Evolutionary conservation across 1,140 invertebrate species (phyloP).

Genomic region (Zaprionus kolodkinae): DNA sequence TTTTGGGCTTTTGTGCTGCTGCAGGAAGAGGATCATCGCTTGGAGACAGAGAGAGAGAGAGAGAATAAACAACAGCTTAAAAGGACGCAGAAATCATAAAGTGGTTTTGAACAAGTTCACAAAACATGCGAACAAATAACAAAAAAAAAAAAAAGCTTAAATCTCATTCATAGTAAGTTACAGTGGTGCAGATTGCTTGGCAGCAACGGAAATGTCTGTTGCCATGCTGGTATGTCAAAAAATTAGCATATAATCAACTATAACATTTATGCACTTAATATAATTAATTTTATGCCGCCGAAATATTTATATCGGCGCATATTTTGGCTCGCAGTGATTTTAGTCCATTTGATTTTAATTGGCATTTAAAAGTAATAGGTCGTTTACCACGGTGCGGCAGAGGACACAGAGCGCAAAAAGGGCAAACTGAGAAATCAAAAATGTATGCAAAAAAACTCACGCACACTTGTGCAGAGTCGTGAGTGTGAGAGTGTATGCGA

Average conservation of each 20-base stretch:
- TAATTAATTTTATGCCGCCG: neutral
- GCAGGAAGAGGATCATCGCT: slow-evolving; percentile 73
- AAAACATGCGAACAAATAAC: slow-evolving; percentile 48
- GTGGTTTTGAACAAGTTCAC: slow-evolving; percentile 79
- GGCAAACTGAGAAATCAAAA: slow-evolving; percentile 62
- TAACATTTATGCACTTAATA: neutral
- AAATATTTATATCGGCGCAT: slow-evolving; percentile 4
- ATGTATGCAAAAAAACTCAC: slow-evolving; percentile 66
- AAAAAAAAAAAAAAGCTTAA: slow-evolving; percentile 37
- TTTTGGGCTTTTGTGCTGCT: slow-evolving; percentile 68
- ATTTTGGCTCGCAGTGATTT: neutral
- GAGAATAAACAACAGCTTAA: slow-evolving; percentile 62
- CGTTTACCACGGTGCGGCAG: slow-evolving; percentile 55
- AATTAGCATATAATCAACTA: slow-evolving; percentile 7
- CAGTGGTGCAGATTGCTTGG: slow-evolving; percentile 34
- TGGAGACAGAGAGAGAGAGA: slow-evolving; percentile 22
- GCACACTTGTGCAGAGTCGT: slow-evolving; percentile 15
- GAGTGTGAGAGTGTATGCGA: neutral
- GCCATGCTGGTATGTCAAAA: neutral
- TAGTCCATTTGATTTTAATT: neutral
- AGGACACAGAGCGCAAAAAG: slow-evolving; percentile 50
- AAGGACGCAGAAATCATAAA: slow-evolving; percentile 80
- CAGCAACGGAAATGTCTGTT: neutral
- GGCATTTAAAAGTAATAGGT: slow-evolving; percentile 7
- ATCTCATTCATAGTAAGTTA: slow-evolving; percentile 66